A percentile compares a stretch with the other conserved stretches of the same genome.
phyloP scores from a whole-genome alignment of 2,888 invertebrate genomes.

The Rhamphomyia laevipes region DNA sequence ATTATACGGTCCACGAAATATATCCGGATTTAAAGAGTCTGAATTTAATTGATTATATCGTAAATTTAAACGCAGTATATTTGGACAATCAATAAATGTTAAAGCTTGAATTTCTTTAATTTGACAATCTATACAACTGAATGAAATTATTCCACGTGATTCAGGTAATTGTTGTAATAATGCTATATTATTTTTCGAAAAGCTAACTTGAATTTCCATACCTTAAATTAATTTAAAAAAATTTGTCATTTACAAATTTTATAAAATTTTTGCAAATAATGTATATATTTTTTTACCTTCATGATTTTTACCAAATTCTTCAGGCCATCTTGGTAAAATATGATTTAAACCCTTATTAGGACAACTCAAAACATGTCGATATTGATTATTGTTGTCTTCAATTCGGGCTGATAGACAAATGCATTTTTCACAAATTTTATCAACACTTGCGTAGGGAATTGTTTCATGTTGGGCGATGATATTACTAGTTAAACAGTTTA shows the following conservation, averaged over 20 bases:
- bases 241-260: background rate
- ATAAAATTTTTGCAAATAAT: no score
- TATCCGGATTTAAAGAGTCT: slow-evolving; percentile 49
- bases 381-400: slow-evolving; percentile 19
- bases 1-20: slow-evolving; percentile 54
- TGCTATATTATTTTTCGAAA: slow-evolving; percentile 29
- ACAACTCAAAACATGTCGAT: slow-evolving; percentile 28
- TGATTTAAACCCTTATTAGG: slow-evolving; percentile 28
- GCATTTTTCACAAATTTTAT: slow-evolving; percentile 30
- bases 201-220: slow-evolving; percentile 27
- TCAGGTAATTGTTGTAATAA: slow-evolving; percentile 32
- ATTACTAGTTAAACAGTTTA: no score
- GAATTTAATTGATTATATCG: slow-evolving; percentile 33
- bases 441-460: slow-evolving; percentile 29
- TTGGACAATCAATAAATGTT: slow-evolving; percentile 33
- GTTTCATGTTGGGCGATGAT: slow-evolving; percentile 24
- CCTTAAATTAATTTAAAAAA: slow-evolving; percentile 9
- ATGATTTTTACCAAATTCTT: slow-evolving; percentile 27
- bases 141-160: slow-evolving; percentile 28
- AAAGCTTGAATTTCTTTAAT: slow-evolving; percentile 29
- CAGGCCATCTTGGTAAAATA: slow-evolving; percentile 33
- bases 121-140: slow-evolving; percentile 32
- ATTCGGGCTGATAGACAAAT: slow-evolving; percentile 19
- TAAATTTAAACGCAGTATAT: slow-evolving; percentile 31
- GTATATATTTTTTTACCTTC: slow-evolving; percentile 18